phyloP scores from a whole-genome alignment of 2,797 vertebrate species.

The Acanthornis magna region DNA sequence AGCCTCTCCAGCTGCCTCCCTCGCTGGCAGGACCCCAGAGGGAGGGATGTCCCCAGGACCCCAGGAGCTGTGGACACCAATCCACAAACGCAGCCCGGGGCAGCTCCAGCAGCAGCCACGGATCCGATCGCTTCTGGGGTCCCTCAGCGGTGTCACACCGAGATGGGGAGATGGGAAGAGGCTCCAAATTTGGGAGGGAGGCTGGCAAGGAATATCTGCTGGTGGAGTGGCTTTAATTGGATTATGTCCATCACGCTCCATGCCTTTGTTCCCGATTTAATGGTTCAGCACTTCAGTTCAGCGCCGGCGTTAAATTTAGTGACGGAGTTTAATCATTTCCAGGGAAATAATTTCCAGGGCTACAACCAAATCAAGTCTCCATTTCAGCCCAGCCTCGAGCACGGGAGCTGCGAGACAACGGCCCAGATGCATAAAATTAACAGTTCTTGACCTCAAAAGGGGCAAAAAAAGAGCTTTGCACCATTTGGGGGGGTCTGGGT shows the following conservation, averaged over 20 bases:
- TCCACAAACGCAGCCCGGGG: neutral
- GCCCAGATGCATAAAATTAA: constrained; percentile 2
- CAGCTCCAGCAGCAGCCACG: too few relatives aligned
- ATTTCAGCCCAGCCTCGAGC: constrained; percentile 37
- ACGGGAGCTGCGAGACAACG: neutral
- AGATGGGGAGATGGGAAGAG: neutral
- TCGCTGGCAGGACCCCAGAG: neutral
- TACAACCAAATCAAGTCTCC: constrained; percentile 18
- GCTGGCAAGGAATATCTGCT: neutral
- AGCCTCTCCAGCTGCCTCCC: neutral
- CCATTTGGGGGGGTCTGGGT: rapidly evolving
- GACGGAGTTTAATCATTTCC: neutral
- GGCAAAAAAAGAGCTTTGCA: neutral
- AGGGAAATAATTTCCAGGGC: constrained; percentile 59
- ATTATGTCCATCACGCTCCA: constrained; percentile 34
- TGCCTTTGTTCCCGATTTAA: constrained; percentile 55
- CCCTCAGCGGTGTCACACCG: neutral
- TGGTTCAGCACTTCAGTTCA: constrained; percentile 51
- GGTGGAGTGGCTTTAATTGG: constrained; percentile 26
- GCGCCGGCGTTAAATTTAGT: constrained; percentile 22
- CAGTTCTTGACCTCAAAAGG: neutral
- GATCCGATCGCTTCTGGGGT: neutral
- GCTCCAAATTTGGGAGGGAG: neutral
- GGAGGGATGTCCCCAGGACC: rapidly evolving
- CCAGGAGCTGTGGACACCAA: neutral